Evolutionary conservation across 2,113 vertebrate species (phyloP).

Genomic region (Pavo muticus): DNA sequence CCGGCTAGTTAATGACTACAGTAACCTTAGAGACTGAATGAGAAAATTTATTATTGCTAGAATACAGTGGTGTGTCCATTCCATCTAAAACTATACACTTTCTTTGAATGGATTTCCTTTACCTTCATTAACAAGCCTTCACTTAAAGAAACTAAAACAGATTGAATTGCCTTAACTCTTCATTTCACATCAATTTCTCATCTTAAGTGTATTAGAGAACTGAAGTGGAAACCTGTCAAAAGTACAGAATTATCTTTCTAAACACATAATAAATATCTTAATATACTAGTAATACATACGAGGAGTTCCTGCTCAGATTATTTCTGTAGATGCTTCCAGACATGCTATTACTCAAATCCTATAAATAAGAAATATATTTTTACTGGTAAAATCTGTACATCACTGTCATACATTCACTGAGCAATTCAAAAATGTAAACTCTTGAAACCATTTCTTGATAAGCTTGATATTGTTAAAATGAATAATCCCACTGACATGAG

Average conservation of each 20-base stretch:
- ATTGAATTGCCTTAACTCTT: neutral
- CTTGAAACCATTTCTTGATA: neutral
- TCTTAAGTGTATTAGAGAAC: neutral
- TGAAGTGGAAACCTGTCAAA: neutral
- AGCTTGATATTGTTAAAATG: neutral
- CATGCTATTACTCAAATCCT: conserved; percentile 64
- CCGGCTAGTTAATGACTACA: neutral
- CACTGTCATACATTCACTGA: neutral
- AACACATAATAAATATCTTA: neutral
- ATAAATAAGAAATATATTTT: conserved; percentile 5
- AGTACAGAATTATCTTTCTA: neutral
- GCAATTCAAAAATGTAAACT: neutral
- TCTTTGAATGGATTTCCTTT: neutral
- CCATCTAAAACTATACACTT: neutral
- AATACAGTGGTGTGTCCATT: neutral
- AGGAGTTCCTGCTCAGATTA: conserved; percentile 73
- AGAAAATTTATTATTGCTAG: neutral
- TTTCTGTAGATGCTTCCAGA: conserved; percentile 77
- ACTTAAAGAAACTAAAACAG: conserved; percentile 18
- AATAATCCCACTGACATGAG: neutral
- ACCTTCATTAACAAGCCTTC: neutral
- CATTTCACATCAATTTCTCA: neutral
- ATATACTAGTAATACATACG: conserved; percentile 81
- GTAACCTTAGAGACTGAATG: neutral
- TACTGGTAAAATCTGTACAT: neutral